Base-by-base conservation (phyloP, 2,113 vertebrate genomes). In the Scartelaos histophorus region DNA sequence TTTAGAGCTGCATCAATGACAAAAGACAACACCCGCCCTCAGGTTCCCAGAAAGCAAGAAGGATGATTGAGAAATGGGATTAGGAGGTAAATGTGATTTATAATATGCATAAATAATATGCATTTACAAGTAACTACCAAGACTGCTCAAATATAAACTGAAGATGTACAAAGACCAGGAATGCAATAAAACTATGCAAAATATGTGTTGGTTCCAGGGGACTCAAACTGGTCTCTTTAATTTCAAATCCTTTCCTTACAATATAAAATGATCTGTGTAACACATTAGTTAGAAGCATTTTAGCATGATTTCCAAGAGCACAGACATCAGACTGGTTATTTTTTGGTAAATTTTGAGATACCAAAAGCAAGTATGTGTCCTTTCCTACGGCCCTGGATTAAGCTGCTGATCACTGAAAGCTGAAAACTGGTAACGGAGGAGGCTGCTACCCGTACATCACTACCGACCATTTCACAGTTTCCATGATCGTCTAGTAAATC, bases 381-480 rank as follows among this genome's bases (percentile, higher is more conserved):
- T 58, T 58, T 58, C 2, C 5, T 54, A 21, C 24, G 56, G 56
- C 56, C 24, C 58, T 34, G 24, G 58, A 62, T 29, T 35, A 7
- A 35, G 25, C 38, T 29, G 35, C 29, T 35, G 60, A 0, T 19
- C 60, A 62, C 60, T 25, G 7, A 61, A 61, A 17, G 13, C 21
- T 35, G 25, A 62, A 34, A 29, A 7, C 58, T 16, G 54, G n/a
- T 29, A 16, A 35, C 1, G 7, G 29, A 34, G 57, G 35, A 71
- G 61, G 21, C 46, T 78, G 65, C 3, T 51, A 85, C 67, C 84
- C 71, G 67, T 25, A 76, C 75, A 70, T 78, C 72, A 69, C 21
- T 75, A 61, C 7, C 16, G 57, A 21, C 71, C 29, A 54, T 67
- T 67, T 75, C 71, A 76, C 75, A 65, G 47, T 47, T 46, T 78